Base-by-base conservation (phyloP, 1,140 invertebrate genomes). In the Drosophila pseudoobscura region DNA sequence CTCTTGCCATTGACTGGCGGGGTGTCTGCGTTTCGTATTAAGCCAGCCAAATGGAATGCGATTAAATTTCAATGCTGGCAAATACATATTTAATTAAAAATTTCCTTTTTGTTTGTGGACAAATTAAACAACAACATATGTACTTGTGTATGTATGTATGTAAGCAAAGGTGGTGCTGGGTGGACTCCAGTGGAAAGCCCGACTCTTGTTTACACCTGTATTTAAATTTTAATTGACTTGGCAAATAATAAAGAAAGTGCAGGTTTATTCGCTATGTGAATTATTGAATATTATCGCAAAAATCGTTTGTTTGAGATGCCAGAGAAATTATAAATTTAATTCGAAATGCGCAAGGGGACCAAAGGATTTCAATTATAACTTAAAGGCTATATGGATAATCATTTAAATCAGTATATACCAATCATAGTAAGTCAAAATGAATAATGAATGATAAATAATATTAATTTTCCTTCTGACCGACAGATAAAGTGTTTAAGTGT, bases 11-110 rank as follows among this genome's bases (percentile, higher is more conserved):
- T 22, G 49, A 29, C 35, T 15, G 15, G 15, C 57, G 56, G 15
- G 22, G 17, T 22, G 51, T 15, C 35, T 57, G 22, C 45, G n/a
- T 29, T 9, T 55, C 63, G 65, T 8, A 75, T 75, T 82, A 78
- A 83, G 74, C 58, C 75, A 29, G 51, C 24, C 45, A 82, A 80
- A 68, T 77, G 59, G 50, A 64, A 74, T 83, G 69, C 70, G 78
- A 82, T 82, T 82, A 75, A 82, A 77, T 78, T 68, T 64, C 63
- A 83, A 78, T 82, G 56, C 79, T 51, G 43, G 13, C 70, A 75
- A 82, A 78, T 78, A 83, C 56, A 75, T 83, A 83, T 82, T 83
- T 82, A 82, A 82, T 82, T 83, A 80, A 82, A 74, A 75, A 49
- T n/a, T 55, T 17, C 22, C 26, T 53, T 44, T 69, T 69, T 64